Conservation (phyloP, 2,888 invertebrate species). For the Acanthopleura granulata region DNA sequence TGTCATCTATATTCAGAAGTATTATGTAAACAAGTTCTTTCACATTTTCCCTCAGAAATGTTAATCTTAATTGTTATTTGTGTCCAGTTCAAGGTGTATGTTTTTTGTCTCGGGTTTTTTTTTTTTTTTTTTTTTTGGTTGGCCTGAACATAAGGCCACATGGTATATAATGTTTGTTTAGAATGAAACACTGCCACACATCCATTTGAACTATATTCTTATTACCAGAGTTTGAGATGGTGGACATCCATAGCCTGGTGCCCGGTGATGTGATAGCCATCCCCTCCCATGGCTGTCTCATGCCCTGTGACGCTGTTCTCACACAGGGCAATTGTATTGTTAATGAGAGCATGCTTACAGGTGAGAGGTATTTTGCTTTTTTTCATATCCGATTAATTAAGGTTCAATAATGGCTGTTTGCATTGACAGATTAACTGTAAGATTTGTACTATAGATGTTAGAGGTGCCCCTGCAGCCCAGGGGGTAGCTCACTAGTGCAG, state of each 20-base stretch:
- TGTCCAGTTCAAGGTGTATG: no score
- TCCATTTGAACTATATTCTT: background rate
- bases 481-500: no score
- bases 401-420: background rate
- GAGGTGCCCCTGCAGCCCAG: background rate
- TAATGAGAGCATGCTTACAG: slow-evolving; percentile 96
- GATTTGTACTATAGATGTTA: background rate
- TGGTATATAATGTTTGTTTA: no score
- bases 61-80: no score
- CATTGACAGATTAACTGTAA: no score
- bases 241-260: slow-evolving; percentile 79
- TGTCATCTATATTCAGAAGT: background rate
- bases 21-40: no score
- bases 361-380: slow-evolving; percentile 68
- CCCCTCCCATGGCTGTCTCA: slow-evolving; percentile 80
- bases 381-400: background rate
- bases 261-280: slow-evolving; percentile 92
- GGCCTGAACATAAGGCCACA: no score
- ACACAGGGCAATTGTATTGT: slow-evolving; percentile 90
- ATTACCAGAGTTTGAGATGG: slow-evolving; percentile 50
- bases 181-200: no score
- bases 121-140: no score
- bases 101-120: no score
- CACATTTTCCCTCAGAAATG: no score
- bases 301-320: slow-evolving; percentile 93